Evolutionary conservation across 2,113 vertebrate genomes (phyloP).

Genomic region (Cynocephalus volans): DNA sequence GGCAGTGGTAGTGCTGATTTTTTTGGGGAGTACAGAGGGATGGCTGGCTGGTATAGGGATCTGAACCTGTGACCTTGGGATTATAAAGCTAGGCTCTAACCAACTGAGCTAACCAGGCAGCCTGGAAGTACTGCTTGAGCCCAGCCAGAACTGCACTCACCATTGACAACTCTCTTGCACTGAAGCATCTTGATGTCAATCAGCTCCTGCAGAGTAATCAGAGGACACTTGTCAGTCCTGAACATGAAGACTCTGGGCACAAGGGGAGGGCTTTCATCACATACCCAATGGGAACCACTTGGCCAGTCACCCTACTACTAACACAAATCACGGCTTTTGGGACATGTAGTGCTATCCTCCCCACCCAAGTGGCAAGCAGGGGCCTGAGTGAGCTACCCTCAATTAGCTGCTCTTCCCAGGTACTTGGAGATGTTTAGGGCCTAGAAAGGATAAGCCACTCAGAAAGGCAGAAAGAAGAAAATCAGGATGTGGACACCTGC

Average conservation of each 20-base stretch:
- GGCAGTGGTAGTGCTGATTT: neutral
- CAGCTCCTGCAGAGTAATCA: conserved; percentile 92
- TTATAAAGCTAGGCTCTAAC: too few species aligned
- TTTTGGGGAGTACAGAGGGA: too few species aligned
- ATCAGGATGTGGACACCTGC: neutral
- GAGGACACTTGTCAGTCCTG: conserved; percentile 40
- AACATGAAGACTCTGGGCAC: neutral
- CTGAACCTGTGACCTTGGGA: too few species aligned
- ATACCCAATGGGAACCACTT: neutral
- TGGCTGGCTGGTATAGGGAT: too few species aligned
- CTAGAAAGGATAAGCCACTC: neutral
- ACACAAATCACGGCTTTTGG: neutral
- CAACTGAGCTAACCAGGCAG: too few species aligned
- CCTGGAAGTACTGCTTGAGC: neutral
- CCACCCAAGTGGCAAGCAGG: neutral
- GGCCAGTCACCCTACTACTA: neutral
- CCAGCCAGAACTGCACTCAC: conserved; percentile 87
- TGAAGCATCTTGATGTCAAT: conserved; percentile 98
- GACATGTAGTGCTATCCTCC: neutral
- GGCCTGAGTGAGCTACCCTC: neutral
- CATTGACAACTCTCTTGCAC: conserved; percentile 95
- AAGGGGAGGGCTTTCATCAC: neutral
- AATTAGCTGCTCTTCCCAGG: neutral
- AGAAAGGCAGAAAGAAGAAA: neutral
- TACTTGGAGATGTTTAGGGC: neutral